Evolutionary conservation across 1,140 invertebrate species (phyloP).

Genomic region (Temnothorax longispinosus): DNA sequence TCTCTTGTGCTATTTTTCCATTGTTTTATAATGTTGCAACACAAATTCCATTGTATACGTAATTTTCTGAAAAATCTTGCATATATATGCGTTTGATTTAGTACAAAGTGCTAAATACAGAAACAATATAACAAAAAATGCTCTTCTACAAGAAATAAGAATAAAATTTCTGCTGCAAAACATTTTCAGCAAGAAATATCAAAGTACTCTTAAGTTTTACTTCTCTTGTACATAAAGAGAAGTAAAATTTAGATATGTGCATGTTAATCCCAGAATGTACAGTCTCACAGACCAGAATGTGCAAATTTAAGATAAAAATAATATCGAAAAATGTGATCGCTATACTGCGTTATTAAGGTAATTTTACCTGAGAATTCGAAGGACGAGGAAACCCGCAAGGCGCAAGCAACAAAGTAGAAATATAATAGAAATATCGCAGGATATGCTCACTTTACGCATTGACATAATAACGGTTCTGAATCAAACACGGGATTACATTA

Average conservation of each 20-base stretch:
- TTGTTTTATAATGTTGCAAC: neutral
- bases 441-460: neutral
- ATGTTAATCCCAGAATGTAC: no score
- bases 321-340: neutral
- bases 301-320: neutral
- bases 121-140: neutral
- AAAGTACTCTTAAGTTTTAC: neutral
- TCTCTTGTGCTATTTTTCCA: neutral
- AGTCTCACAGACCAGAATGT: neutral
- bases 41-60: neutral
- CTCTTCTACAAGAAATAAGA: neutral
- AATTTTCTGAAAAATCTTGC: neutral
- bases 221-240: neutral
- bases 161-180: neutral
- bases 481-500: conserved; percentile 25
- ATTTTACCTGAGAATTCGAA: neutral
- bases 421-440: neutral
- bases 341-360: neutral
- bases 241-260: no score
- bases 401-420: neutral
- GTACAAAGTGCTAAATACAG: neutral
- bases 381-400: neutral
- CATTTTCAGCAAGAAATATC: neutral
- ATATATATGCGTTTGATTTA: neutral
- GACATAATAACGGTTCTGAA: conserved; percentile 29